Percentiles rank a stretch among this genome's conserved stretches.
phyloP scores from a whole-genome alignment of 2,113 vertebrate species.

The Tragelaphus strepsiceros region DNA sequence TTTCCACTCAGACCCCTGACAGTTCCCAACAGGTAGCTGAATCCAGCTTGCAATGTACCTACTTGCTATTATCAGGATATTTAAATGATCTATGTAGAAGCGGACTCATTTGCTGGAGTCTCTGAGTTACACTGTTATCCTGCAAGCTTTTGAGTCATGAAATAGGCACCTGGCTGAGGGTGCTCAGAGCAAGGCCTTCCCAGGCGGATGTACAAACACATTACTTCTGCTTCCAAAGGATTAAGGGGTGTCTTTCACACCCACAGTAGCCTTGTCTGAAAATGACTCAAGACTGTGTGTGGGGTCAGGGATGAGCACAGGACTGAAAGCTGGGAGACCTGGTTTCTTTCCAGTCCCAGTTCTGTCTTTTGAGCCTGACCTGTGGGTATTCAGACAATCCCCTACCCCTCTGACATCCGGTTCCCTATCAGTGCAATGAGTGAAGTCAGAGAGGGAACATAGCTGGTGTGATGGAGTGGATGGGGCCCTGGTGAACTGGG shows the following conservation, averaged over 20 bases:
- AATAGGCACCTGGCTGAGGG: neutral
- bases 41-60: constrained; percentile 26
- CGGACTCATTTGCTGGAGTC: neutral
- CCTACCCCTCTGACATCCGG: neutral
- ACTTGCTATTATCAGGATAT: neutral
- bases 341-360: neutral
- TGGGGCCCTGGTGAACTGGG: too few relatives aligned
- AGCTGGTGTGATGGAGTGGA: rapidly evolving
- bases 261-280: neutral
- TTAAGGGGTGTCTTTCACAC: neutral
- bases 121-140: constrained; percentile 36
- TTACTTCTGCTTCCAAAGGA: neutral
- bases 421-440: neutral
- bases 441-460: rapidly evolving
- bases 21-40: constrained; percentile 32
- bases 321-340: neutral
- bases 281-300: neutral
- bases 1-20: neutral
- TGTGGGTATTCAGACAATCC: neutral
- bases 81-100: constrained; percentile 37
- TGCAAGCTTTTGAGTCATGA: neutral
- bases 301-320: neutral
- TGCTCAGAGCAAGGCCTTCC: neutral
- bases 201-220: neutral
- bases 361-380: neutral